Percentiles rank a stretch among this genome's conserved stretches.
Conservation (phyloP, 2,797 vertebrate genomes). For the Poeciliopsis infans region DNA sequence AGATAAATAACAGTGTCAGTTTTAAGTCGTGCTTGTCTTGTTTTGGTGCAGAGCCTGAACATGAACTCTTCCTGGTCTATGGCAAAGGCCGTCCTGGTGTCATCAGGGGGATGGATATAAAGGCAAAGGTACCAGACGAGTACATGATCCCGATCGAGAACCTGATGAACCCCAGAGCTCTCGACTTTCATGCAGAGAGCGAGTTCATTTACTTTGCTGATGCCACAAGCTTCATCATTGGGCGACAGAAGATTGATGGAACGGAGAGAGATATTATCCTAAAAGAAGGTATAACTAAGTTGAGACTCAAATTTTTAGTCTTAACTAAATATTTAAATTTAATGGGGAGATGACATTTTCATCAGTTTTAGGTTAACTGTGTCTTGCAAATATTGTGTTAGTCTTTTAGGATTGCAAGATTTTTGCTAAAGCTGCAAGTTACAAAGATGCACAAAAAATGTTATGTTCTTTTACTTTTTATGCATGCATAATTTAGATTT, state of each 20-base stretch:
- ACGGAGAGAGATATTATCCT: conserved; percentile 92
- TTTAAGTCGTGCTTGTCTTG: conserved; percentile 13
- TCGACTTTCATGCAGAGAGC: conserved; percentile 93
- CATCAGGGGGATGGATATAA: conserved; percentile 97
- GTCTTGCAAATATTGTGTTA: background rate
- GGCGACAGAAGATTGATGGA: conserved; percentile 96
- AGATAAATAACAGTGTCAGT: background rate
- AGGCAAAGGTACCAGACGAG: conserved; percentile 92
- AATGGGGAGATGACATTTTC: background rate
- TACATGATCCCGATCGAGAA: conserved; percentile 99
- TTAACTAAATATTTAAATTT: background rate
- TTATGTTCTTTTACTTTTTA: background rate
- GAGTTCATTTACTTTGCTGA: conserved; percentile 97
- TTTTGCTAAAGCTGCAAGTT: background rate
- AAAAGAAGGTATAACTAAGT: conserved; percentile 85
- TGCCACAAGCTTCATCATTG: conserved; percentile 94
- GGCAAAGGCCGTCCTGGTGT: conserved; percentile 95
- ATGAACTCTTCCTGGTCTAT: conserved; percentile 94
- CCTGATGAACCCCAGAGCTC: conserved; percentile 94
- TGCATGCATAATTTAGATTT: background rate
- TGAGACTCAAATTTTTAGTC: background rate
- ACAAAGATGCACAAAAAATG: background rate
- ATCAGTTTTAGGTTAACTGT: background rate
- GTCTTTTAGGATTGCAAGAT: background rate
- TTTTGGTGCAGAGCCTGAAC: conserved; percentile 88